Evolutionary conservation across 2,797 vertebrate genomes (phyloP).

Genomic region (Cyprinodon diabolis): DNA sequence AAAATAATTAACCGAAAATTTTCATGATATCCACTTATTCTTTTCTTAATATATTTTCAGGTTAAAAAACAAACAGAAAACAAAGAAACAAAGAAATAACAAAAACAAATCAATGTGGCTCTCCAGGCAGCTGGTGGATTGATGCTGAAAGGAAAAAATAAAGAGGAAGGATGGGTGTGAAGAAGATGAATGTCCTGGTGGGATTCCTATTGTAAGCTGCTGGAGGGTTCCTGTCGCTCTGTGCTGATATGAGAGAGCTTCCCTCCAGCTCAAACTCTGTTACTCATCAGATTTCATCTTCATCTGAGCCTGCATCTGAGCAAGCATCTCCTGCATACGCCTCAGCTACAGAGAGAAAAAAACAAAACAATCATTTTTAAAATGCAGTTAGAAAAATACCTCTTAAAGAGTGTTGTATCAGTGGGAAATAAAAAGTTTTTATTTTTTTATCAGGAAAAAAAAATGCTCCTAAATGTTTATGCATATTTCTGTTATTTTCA

Average conservation of each 20-base stretch:
- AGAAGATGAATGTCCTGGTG: conserved; percentile 23
- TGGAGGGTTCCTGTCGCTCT: not conserved
- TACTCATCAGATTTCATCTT: conserved; percentile 87
- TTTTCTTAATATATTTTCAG: not conserved
- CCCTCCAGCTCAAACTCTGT: conserved; percentile 31
- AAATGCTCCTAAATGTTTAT: not conserved
- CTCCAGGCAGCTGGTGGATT: conserved; percentile 46
- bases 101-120: not conserved
- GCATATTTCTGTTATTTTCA: not conserved
- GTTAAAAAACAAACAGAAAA: not conserved
- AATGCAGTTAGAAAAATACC: not conserved
- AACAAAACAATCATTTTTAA: not conserved
- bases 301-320: conserved; percentile 91
- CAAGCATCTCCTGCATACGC: conserved; percentile 92
- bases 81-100: no score
- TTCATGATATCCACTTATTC: conserved; percentile 1
- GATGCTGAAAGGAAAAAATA: conserved; percentile 40
- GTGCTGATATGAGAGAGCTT: conserved; percentile 12
- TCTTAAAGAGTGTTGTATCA: not conserved
- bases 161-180: conserved; percentile 2
- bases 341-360: conserved; percentile 76
- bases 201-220: conserved; percentile 7
- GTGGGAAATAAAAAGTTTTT: not conserved
- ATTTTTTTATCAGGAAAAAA: not conserved
- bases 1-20: conserved; percentile 3